Base-by-base conservation (phyloP, 2,888 invertebrate genomes). In the Chrysomela aeneicollis region DNA sequence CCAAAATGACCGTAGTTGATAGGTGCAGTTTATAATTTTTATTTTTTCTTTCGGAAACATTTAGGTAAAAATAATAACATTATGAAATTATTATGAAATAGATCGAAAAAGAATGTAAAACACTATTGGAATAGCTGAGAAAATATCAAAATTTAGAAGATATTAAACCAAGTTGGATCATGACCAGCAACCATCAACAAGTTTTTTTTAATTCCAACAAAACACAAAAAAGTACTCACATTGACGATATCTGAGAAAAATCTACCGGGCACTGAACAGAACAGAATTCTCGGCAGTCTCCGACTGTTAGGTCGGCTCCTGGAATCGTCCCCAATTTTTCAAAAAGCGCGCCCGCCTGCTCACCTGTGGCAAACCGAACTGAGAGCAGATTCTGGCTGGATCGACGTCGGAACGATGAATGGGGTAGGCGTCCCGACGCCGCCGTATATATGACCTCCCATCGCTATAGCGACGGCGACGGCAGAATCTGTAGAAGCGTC, bases 391-490 rank as follows among this genome's bases (percentile, higher is more conserved):
- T 42, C 30, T 53, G 26, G 58, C 58, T 62, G 51, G 57, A 54
- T 46, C 57, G 51, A 61, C 62, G 65, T 52, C 60, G 51, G 53
- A 55, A 70, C 68, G 78, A 77, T 79, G 77, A 79, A 78, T 79
- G 78, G 72, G 73, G 55, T 1, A 62, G 66, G 74, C 78, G 77
- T 79, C 79, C 74, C 76, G 79, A 78, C 79, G 79, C 78, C 63
- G 61, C 58, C 67, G 76, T 77, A 78, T 79, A 77, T 81, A 81
- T 78, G 64, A 78, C 70, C 71, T 75, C 71, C 67, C 71, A 77
- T 79, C 70, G 69, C 73, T 73, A 77, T 79, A 77, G 77, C 62
- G 70, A 80, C 79, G 75, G 67, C 64, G 68, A 63, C 68, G 60
- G 26, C 67, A 57, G 55, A 66, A 49, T 53, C 63, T 12, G 35